Percentiles rank a stretch among this genome's conserved stretches.
Evolutionary conservation across 2,113 vertebrate species (phyloP).

Genomic region (Sterna hirundo): DNA sequence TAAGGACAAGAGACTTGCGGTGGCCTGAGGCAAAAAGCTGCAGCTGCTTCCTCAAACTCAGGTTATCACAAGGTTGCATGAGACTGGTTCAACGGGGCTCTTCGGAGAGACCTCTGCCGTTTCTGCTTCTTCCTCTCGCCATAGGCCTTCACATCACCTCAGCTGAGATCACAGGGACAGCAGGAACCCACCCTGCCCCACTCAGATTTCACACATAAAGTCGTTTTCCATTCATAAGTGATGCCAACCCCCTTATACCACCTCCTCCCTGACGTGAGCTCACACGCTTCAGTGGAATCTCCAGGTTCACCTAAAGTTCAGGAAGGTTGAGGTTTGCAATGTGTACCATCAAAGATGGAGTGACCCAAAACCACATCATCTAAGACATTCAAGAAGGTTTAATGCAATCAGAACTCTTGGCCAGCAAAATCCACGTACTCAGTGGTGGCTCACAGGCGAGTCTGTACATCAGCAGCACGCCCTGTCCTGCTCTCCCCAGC

Average conservation of each 20-base stretch:
- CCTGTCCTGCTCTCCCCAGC: neutral
- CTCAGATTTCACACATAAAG: neutral
- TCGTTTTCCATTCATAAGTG: neutral
- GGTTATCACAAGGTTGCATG: neutral
- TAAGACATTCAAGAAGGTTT: neutral
- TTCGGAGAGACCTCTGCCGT: neutral
- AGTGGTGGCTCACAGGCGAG: rapidly evolving
- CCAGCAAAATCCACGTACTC: neutral
- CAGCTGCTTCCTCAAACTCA: neutral
- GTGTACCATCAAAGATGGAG: neutral
- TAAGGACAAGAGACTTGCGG: neutral
- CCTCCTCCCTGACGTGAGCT: neutral
- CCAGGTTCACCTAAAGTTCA: neutral
- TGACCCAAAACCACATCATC: neutral
- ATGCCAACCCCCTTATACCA: too few species aligned
- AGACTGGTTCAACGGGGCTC: rapidly evolving
- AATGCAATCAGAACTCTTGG: neutral
- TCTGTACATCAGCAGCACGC: rapidly evolving
- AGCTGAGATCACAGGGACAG: neutral
- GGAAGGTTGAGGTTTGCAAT: rapidly evolving
- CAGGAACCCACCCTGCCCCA: neutral
- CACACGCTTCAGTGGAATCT: neutral
- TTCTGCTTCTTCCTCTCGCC: neutral
- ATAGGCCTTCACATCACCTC: neutral
- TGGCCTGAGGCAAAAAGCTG: neutral